Percentiles rank a stretch among this genome's conserved stretches.
These are phyloP conservation scores for Cromileptes altivelis DNA, from an alignment of 2,113 vertebrate genomes.

Conservation along the genomic window DNA sequence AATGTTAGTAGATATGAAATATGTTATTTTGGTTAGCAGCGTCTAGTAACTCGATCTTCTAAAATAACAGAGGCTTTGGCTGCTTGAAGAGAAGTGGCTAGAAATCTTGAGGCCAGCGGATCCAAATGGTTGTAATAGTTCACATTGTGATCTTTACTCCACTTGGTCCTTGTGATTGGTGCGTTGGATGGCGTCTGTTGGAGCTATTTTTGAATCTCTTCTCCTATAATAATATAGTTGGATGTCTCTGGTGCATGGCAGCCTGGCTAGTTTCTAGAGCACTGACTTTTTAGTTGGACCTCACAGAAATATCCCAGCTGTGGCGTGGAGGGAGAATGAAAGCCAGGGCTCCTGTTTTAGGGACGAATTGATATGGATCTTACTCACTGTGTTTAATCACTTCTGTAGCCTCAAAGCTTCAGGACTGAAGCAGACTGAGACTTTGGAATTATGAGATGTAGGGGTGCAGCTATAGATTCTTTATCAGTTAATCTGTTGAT, in stretches of 20 bases:
- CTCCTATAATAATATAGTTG: slow-evolving; percentile 78
- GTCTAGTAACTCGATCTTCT: slow-evolving; percentile 80
- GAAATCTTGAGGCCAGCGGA: slow-evolving; percentile 60
- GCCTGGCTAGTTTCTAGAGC: slow-evolving; percentile 34
- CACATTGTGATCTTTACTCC: slow-evolving; percentile 77
- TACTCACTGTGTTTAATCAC: neutral
- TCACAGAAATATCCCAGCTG: slow-evolving; percentile 67
- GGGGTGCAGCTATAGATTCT: neutral
- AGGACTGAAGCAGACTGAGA: neutral
- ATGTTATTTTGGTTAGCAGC: slow-evolving; percentile 83
- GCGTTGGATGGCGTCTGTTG: slow-evolving; percentile 51
- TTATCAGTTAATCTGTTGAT: slow-evolving; percentile 6
- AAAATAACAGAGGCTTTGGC: slow-evolving; percentile 75
- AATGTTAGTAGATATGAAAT: slow-evolving; percentile 82
- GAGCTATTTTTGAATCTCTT: slow-evolving; percentile 76
- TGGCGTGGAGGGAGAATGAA: slow-evolving; percentile 36
- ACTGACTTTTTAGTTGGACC: slow-evolving; percentile 54
- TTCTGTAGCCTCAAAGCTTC: neutral
- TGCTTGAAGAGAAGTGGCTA: slow-evolving; percentile 67
- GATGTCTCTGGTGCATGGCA: slow-evolving; percentile 54
- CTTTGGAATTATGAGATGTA: neutral
- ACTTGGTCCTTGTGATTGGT: slow-evolving; percentile 65
- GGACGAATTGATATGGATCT: slow-evolving; percentile 35
- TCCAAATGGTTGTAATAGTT: slow-evolving; percentile 80
- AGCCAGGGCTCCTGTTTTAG: slow-evolving; percentile 49